Evolutionary conservation across 1,140 invertebrate species (phyloP).

Genomic region (Drosophila arawakana): DNA sequence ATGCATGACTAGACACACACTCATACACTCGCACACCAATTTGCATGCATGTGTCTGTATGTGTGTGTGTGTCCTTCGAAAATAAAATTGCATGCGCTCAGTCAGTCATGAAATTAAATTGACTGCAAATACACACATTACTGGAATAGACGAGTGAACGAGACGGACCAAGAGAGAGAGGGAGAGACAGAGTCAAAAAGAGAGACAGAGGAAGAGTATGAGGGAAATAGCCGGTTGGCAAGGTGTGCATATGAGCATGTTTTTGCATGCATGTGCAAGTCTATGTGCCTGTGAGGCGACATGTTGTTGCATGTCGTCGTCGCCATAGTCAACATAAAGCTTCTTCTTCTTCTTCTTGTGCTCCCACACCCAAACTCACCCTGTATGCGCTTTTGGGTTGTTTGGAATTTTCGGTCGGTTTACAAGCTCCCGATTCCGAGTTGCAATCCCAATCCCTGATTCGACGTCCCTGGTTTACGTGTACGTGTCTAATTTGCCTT

Average conservation of each 20-base stretch:
- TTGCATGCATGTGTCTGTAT: background rate
- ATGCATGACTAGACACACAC: conserved; percentile 46
- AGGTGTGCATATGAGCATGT: conserved; percentile 50
- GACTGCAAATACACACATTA: conserved; percentile 80
- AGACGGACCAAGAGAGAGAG: conserved; percentile 12
- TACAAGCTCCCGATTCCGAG: conserved; percentile 12
- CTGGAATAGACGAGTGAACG: conserved; percentile 25
- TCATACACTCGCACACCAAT: background rate
- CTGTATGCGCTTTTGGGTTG: conserved; percentile 52
- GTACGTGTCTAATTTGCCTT: conserved; percentile 67
- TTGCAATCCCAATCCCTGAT: background rate
- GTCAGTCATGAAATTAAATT: conserved; percentile 84
- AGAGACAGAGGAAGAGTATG: conserved; percentile 14
- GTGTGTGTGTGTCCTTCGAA: conserved; percentile 71
- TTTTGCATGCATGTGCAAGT: conserved; percentile 28
- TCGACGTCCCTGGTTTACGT: conserved; percentile 3
- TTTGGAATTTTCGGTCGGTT: conserved; percentile 60
- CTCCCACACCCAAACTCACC: background rate
- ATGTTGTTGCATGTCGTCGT: conserved; percentile 71
- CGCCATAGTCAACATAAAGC: conserved; percentile 50
- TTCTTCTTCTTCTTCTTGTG: background rate
- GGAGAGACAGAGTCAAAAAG: conserved; percentile 2
- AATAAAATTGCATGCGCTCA: conserved; percentile 82
- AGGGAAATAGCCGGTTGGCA: conserved; percentile 39
- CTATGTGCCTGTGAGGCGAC: conserved; percentile 45